Evolutionary conservation across 2,797 vertebrate genomes (phyloP), one percentile per base, ranked within the genome.

Genomic region (Merluccius polli): DNA sequence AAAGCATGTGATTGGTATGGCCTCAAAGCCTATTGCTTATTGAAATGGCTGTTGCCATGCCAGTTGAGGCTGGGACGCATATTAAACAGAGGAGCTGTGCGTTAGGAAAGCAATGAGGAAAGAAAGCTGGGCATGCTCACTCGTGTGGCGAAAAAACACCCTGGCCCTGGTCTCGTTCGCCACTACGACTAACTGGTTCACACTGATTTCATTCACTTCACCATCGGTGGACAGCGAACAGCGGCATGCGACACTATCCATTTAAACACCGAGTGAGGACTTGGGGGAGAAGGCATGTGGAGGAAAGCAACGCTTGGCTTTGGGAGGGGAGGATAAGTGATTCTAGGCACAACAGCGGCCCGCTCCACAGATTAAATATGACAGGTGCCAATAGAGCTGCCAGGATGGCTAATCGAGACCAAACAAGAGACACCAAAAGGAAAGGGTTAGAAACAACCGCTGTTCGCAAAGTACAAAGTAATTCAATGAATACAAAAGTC

Each of bases 321-420:
- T 13, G 24, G 24, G 29, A 31, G 2, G 16, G 65, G 29, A 29
- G 29, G 63, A 67, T 67, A 31, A 59, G 52, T 24, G 9, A 59
- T 8, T 59, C 59, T 63, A 41, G 15, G 24, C 59, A 71, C 0
- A 16, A 27, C 59, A 76, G 33, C 78, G 69, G 12, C 73, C n/a
- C 69, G 73, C 35, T 78, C 29, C 32, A 48, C 8, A 77, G 13
- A 79, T 77, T 29, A 52, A 31, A 77, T 84, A 18, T 78, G 82
- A 86, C 63, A 84, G 74, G 70, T 82, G 75, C 52, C 75, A 73
- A 31, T 41, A 67, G 77, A 27, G 41, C 27, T 77, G 29, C 69
- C 48, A 33, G 36, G 35, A 72, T 41, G 59, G 71, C 52, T 63
- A 33, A 15, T 75, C 75, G 9, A 52, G 30, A 30, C 29, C 3